A percentile compares a stretch with the other conserved stretches of the same genome.
These are phyloP conservation scores for Pangasianodon hypophthalmus DNA, from an alignment of 2,113 vertebrate genomes.

Conservation along the genomic window DNA sequence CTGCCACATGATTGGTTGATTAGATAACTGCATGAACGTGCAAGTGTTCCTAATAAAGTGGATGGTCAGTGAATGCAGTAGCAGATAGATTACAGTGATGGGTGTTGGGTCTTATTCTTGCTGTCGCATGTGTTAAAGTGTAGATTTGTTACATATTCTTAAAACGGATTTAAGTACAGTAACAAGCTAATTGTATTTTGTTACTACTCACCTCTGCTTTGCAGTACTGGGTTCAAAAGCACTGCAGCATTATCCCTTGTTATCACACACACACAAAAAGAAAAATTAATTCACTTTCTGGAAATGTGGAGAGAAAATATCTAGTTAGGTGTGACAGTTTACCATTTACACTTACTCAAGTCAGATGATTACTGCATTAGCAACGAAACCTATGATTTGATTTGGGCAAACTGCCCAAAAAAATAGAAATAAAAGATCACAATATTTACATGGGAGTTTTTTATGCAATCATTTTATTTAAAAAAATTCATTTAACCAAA, in stretches of 20 bases:
- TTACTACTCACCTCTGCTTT: too few species aligned
- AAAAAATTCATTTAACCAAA: conserved; percentile 20
- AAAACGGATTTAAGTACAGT: too few species aligned
- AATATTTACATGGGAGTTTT: background rate
- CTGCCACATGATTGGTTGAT: too few species aligned
- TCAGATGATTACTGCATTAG: background rate
- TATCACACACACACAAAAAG: too few species aligned
- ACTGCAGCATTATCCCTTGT: too few species aligned
- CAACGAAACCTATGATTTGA: background rate
- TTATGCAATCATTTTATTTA: background rate
- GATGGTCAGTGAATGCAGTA: background rate
- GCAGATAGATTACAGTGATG: background rate
- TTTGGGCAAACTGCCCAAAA: background rate
- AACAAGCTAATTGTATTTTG: too few species aligned
- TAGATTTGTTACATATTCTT: background rate
- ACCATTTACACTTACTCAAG: background rate
- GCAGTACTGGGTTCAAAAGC: too few species aligned
- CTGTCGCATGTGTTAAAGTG: background rate
- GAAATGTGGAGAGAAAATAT: background rate
- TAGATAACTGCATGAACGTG: too few species aligned
- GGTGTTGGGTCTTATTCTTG: background rate
- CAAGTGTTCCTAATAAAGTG: background rate
- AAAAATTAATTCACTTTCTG: too few species aligned
- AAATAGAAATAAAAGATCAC: background rate
- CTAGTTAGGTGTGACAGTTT: background rate